Evolutionary conservation across 2,888 invertebrate species (phyloP).

Genomic region (Galeruca laticollis): DNA sequence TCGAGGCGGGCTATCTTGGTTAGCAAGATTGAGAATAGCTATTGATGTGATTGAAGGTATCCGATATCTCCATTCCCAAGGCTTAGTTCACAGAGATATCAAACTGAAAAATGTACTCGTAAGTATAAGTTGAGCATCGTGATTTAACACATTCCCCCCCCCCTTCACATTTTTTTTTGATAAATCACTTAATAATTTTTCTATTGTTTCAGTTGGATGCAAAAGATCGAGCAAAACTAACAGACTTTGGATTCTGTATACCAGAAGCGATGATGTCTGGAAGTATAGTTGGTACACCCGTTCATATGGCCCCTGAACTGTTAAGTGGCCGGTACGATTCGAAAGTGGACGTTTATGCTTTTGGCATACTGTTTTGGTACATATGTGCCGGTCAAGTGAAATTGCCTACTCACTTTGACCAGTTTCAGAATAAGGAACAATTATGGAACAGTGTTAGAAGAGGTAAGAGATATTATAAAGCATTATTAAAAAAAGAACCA

Average conservation of each 20-base stretch:
- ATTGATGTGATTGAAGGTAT: conserved; percentile 89
- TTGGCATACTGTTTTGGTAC: conserved; percentile 92
- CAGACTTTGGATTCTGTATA: conserved; percentile 91
- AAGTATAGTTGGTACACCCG: conserved; percentile 88
- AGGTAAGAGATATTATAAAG: conserved; percentile 69
- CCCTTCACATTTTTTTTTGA: background rate
- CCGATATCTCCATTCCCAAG: conserved; percentile 88
- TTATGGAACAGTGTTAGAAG: conserved; percentile 86
- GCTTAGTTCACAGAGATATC: conserved; percentile 89
- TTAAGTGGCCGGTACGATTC: conserved; percentile 84
- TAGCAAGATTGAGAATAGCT: conserved; percentile 76
- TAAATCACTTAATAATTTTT: background rate
- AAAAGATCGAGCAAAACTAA: conserved; percentile 80
- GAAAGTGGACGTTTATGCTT: conserved; percentile 90
- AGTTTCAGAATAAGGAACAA: conserved; percentile 87
- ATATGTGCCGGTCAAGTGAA: conserved; percentile 86
- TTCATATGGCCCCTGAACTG: conserved; percentile 93
- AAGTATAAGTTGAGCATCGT: conserved; percentile 53
- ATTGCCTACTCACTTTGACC: conserved; percentile 84
- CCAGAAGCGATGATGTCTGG: conserved; percentile 92
- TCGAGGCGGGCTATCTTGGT: conserved; percentile 75
- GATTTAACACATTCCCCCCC: background rate
- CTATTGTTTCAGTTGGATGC: conserved; percentile 72
- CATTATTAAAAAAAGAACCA: too few species aligned
- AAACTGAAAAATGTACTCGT: conserved; percentile 90